phyloP scores from a whole-genome alignment of 2,113 vertebrate species.

The Nyctereutes procyonoides region DNA sequence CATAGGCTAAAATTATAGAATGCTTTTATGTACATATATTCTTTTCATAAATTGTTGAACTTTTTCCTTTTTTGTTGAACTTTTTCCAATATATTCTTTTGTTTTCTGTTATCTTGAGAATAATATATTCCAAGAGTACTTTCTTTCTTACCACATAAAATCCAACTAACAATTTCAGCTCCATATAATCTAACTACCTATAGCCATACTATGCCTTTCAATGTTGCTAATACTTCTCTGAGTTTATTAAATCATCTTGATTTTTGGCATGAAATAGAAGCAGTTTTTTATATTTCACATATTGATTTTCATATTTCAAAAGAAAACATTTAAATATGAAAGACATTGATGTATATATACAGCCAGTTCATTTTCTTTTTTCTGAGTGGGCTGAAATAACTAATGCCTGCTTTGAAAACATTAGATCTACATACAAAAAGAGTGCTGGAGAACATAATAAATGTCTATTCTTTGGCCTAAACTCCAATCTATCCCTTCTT shows the following conservation, averaged over 20 bases:
- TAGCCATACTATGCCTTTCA: neutral
- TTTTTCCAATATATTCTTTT: neutral
- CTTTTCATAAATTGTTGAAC: neutral
- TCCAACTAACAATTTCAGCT: constrained; percentile 13
- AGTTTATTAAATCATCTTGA: neutral
- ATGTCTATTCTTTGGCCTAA: neutral
- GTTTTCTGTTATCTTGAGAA: neutral
- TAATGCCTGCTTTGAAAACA: constrained; percentile 15
- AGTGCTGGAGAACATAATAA: neutral
- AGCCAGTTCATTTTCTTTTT: neutral
- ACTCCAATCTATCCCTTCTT: neutral
- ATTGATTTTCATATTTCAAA: neutral
- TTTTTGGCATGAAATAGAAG: neutral
- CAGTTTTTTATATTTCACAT: neutral
- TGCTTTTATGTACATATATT: neutral
- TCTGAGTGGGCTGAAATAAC: neutral
- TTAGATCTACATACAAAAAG: neutral
- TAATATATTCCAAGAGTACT: neutral
- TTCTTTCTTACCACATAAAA: neutral
- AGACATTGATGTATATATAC: neutral
- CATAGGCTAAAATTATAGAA: neutral
- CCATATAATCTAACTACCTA: neutral
- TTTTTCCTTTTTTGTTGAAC: neutral
- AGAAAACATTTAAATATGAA: constrained; percentile 29
- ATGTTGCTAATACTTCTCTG: neutral